These are phyloP conservation scores for Limnothrissa miodon DNA, from an alignment of 2,113 vertebrate species.

Conservation along the genomic window DNA sequence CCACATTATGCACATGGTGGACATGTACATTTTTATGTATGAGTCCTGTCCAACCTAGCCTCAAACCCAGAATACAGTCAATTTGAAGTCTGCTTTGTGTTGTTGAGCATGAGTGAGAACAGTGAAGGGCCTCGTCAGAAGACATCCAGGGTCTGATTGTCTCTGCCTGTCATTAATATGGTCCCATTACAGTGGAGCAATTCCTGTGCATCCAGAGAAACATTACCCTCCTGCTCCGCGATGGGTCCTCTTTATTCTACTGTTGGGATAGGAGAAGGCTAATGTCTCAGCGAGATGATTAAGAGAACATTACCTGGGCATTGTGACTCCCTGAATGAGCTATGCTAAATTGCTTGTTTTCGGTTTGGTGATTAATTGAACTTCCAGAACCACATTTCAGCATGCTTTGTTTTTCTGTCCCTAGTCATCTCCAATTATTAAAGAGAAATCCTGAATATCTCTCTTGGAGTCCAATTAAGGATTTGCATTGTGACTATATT, in stretches of 20 bases:
- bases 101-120: not conserved
- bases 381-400: slow-evolving; percentile 93
- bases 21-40: not conserved
- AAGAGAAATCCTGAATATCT: slow-evolving; percentile 99
- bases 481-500: slow-evolving; percentile 99
- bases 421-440: slow-evolving; percentile 99
- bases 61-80: not conserved
- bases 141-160: slow-evolving; percentile 26
- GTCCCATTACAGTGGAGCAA: slow-evolving; percentile 53
- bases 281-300: slow-evolving; percentile 93
- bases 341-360: slow-evolving; percentile 98
- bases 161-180: slow-evolving; percentile 55
- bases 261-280: slow-evolving; percentile 58
- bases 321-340: slow-evolving; percentile 94
- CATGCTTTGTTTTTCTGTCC: slow-evolving; percentile 98
- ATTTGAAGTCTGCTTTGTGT: not conserved
- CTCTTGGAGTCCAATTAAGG: slow-evolving; percentile 99
- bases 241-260: slow-evolving; percentile 56
- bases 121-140: not conserved
- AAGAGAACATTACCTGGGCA: slow-evolving; percentile 98
- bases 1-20: not conserved
- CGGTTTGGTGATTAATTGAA: slow-evolving; percentile 97
- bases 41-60: not conserved
- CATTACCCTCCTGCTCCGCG: slow-evolving; percentile 58
- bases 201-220: slow-evolving; percentile 58